These are phyloP conservation scores for Zingel zingel DNA, from an alignment of 2,113 vertebrate genomes.

Conservation along the genomic window DNA sequence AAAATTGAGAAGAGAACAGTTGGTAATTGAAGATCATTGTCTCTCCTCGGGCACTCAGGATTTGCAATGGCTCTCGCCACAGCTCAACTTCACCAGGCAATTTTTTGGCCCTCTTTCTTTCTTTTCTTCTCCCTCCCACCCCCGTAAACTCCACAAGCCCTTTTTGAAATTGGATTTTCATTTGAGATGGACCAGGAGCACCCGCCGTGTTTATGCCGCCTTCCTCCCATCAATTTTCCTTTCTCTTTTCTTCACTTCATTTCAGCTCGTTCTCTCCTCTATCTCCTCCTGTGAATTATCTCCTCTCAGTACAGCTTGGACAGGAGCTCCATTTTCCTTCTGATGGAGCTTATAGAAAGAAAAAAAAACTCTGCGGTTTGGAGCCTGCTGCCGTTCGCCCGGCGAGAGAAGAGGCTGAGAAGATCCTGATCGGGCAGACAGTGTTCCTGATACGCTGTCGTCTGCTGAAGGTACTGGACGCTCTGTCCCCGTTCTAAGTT, in stretches of 20 bases:
- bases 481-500: conserved; percentile 13
- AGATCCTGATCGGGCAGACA: conserved; percentile 49
- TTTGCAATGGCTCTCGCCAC: conserved; percentile 68
- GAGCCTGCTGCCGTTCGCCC: neutral
- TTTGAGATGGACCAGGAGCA: conserved; percentile 73
- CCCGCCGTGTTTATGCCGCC: conserved; percentile 73
- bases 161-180: conserved; percentile 84
- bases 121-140: conserved; percentile 26
- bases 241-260: conserved; percentile 59
- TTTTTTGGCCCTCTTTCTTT: conserved; percentile 64
- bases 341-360: conserved; percentile 34
- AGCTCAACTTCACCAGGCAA: conserved; percentile 72
- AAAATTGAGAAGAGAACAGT: conserved; percentile 83
- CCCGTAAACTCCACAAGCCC: conserved; percentile 73
- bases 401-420: conserved; percentile 28
- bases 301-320: conserved; percentile 55
- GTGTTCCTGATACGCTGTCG: conserved; percentile 22
- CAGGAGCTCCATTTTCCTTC: conserved; percentile 68
- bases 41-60: conserved; percentile 81
- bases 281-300: conserved; percentile 71
- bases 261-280: conserved; percentile 54
- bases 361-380: conserved; percentile 9
- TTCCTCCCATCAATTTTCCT: conserved; percentile 68
- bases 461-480: conserved; percentile 20
- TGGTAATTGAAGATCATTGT: conserved; percentile 89